Evolutionary conservation across 2,113 vertebrate genomes (phyloP), one percentile per base, ranked within the genome.

Genomic region (Cryptomyrus ogoouensis): DNA sequence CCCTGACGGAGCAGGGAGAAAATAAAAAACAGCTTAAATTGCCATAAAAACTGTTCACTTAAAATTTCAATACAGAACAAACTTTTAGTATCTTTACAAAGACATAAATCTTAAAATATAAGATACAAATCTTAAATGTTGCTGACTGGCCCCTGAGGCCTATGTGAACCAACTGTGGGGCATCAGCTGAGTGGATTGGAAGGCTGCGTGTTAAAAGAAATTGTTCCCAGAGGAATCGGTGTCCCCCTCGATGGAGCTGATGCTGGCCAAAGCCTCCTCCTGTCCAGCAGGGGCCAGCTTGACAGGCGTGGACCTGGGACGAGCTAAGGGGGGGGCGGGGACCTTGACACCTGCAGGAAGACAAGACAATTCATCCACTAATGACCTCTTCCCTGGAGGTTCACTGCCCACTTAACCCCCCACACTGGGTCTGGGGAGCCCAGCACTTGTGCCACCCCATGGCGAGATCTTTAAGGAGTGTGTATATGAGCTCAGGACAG

Each of bases 201-300:
- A 70, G 62, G 62, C 87, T 19, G 9, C 13, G 9, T 42, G 39
- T 94, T 92, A 97, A 93, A 97, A 97, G 0, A 94, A 94, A 58
- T 97, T 95, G 85, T 94, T 89, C 47, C 94, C 96, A 0, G 96
- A 97, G 84, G 96, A 96, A 70, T 94, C 95, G 0, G 50, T 91
- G 88, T 94, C 91, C 0, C 85, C 95, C 50, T 15, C 91, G 1
- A 83, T 0, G 3, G 91, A 92, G 90, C 96, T 95, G 88, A 87
- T 3, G 21, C 94, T 95, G 84, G 83, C 93, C 0, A 90, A 91
- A 47, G 90, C 87, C 2, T 92, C 90, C 0, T 95, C 95, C 24
- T 3, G 47, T 5, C 44, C 91, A 4, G 12, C 56, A 0, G 94
- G 93, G 31, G 95, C 96, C 47, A 96, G 91, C 0, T 42, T 94